Conservation (phyloP, 2,113 vertebrate species). For the Mesoclemmys tuberculata region DNA sequence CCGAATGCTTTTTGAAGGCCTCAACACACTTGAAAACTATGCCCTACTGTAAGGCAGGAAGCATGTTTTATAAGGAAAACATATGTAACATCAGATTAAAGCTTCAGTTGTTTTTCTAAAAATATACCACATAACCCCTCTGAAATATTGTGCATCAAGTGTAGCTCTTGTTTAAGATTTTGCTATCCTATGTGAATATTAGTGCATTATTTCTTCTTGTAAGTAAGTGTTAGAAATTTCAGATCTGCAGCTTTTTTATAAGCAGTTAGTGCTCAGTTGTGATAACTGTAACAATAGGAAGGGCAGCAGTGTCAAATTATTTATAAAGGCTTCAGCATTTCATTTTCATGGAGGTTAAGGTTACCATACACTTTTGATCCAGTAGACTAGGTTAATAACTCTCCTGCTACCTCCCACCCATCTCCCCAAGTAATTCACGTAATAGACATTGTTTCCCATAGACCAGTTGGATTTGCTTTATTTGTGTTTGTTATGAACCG, state of each 20-base stretch:
- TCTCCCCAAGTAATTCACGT: constrained; percentile 11
- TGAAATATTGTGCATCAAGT: background rate
- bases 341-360: background rate
- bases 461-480: constrained; percentile 32
- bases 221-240: constrained; percentile 12
- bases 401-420: background rate
- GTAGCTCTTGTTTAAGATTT: background rate
- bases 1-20: background rate
- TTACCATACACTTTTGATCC: constrained; percentile 33
- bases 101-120: background rate
- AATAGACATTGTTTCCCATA: constrained; percentile 34
- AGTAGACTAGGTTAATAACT: constrained; percentile 17
- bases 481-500: constrained; percentile 13
- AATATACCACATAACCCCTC: background rate
- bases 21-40: background rate
- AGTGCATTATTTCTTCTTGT: constrained; percentile 4
- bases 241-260: constrained; percentile 6
- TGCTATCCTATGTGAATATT: background rate
- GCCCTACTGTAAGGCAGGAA: background rate
- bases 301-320: constrained; percentile 2
- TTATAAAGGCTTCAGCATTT: constrained; percentile 2
- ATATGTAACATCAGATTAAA: background rate
- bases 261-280: constrained; percentile 14
- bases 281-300: background rate
- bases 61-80: background rate